Evolutionary conservation across 2,113 vertebrate genomes (phyloP), one percentile per base, ranked within the genome.

Genomic region (Mugil cephalus): DNA sequence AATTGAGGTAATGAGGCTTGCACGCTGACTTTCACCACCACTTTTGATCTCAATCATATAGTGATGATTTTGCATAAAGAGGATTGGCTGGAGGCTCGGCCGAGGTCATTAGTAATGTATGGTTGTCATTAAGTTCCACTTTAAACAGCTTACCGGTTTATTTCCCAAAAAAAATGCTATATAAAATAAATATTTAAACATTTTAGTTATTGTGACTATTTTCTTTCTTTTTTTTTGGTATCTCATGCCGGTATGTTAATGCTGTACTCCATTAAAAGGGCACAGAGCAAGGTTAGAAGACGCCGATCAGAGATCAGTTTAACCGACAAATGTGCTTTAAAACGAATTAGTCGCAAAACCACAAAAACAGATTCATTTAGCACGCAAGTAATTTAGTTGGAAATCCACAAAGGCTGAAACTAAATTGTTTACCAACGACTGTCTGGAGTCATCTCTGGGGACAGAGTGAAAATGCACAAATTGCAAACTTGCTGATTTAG

Each of bases 1-100:
- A 88, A 93, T 91, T 90, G 86, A 70, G 84, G 84, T 91, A 92
- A 93, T 91, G 91, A 91, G 85, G 89, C 86, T 62, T 90, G 74
- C 69, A 52, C 35, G 63, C 88, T 77, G 80, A 86, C 89, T 89
- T 87, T 85, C 84, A 76, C 21, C 74, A 63, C 67, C 69, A 80
- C 74, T 80, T 88, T 88, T 86, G 59, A 79, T 90, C 83, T 89
- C 71, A 83, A 81, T 90, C 85, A 83, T 83, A 77, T 65, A 82
- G 80, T 88, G 88, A 89, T 89, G 90, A 88, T 87, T 77, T 86
- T 51, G 81, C 84, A 86, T 70, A 67, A 86, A 79, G 74, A 55
- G 21, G 51, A 74, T 61, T 81, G 80, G 71, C 86, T 85, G 46
- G 24, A 82, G 58, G 71, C 87, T 76, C 55, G 5, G n/a, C 43